Percentiles rank a stretch among this genome's conserved stretches.
phyloP scores from a whole-genome alignment of 2,797 vertebrate genomes.

The Garrulus glandarius region DNA sequence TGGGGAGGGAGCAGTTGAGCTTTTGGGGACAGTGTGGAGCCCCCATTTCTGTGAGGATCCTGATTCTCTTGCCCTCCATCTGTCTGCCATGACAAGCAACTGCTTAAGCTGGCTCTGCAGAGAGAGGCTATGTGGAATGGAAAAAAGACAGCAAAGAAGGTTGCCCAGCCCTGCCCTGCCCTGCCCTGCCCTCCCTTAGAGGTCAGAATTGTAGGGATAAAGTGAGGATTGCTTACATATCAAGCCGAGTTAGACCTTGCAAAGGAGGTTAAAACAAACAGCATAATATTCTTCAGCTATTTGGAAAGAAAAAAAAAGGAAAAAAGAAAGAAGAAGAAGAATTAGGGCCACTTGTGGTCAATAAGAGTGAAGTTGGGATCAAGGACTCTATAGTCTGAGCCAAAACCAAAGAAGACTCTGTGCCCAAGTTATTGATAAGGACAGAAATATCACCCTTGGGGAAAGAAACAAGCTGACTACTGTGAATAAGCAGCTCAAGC shows the following conservation, averaged over 20 bases:
- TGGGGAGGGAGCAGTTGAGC: neutral
- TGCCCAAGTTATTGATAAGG: neutral
- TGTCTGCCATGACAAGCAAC: neutral
- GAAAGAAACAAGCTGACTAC: neutral
- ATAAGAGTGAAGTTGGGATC: neutral
- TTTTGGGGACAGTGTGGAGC: neutral
- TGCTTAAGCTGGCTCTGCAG: neutral
- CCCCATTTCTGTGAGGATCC: neutral
- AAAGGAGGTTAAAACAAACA: constrained; percentile 18
- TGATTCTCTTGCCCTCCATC: neutral
- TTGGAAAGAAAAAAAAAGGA: neutral
- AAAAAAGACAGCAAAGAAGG: neutral
- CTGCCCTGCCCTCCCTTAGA: neutral
- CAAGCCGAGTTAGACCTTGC: neutral
- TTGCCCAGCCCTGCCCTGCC: neutral
- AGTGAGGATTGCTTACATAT: constrained; percentile 4
- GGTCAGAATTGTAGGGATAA: neutral
- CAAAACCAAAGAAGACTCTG: neutral
- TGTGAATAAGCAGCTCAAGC: neutral
- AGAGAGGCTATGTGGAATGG: neutral
- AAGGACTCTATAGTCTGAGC: neutral
- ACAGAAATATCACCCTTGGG: neutral
- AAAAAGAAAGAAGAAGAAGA: neutral
- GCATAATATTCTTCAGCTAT: neutral
- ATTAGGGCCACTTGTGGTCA: neutral